Percentiles rank a stretch among this genome's conserved stretches.
Evolutionary conservation across 2,888 invertebrate genomes (phyloP).

Genomic region (Abrostola triplasia): DNA sequence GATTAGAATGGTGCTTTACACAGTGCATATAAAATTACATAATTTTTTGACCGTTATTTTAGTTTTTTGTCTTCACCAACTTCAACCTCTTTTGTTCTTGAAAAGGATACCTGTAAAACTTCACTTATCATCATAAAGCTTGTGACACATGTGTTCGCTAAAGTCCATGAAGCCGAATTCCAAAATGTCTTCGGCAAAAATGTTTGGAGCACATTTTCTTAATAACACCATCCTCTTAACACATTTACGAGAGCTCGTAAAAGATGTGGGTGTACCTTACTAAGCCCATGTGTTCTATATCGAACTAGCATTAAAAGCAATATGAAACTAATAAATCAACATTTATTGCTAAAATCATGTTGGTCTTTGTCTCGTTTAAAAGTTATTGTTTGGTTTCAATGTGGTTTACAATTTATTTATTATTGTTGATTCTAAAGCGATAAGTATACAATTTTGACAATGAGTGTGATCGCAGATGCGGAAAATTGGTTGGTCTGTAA

Average conservation of each 20-base stretch:
- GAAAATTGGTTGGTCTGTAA: too few species aligned
- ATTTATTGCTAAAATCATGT: slow-evolving; percentile 30
- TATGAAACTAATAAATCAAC: slow-evolving; percentile 42
- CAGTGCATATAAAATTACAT: too few species aligned
- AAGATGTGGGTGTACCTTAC: slow-evolving; percentile 11
- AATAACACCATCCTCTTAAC: slow-evolving; percentile 36
- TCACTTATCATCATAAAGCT: slow-evolving; percentile 3
- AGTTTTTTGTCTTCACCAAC: neutral
- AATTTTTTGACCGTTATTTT: neutral
- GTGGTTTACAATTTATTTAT: neutral
- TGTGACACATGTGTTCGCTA: slow-evolving; percentile 4
- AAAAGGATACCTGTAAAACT: neutral
- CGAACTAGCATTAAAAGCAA: slow-evolving; percentile 28
- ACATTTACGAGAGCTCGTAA: slow-evolving; percentile 41
- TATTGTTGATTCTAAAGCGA: too few species aligned
- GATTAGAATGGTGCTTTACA: too few species aligned
- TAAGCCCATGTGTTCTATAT: slow-evolving; percentile 8
- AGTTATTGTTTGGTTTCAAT: neutral
- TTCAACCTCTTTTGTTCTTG: too few species aligned
- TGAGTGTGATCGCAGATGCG: too few species aligned
- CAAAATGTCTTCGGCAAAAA: neutral
- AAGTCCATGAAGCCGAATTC: neutral
- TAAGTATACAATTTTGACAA: too few species aligned
- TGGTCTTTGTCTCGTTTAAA: slow-evolving; percentile 13
- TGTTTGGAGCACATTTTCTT: slow-evolving; percentile 4